Conservation (phyloP, 2,113 vertebrate species). For the Podarcis raffonei region DNA sequence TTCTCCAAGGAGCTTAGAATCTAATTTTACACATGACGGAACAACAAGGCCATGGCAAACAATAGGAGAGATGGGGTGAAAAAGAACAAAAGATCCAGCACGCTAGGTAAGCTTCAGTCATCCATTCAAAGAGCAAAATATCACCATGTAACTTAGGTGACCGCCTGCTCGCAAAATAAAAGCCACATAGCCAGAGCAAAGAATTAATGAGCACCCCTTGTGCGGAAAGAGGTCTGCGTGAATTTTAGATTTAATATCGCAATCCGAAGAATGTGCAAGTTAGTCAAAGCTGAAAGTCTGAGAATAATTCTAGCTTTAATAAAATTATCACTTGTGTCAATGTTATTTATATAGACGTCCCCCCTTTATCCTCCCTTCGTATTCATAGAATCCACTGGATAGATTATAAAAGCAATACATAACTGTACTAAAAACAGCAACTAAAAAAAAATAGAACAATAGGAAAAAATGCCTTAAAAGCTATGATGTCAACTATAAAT, state of each 20-base stretch:
- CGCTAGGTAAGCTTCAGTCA: slow-evolving; percentile 28
- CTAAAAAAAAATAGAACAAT: not conserved
- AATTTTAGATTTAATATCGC: not conserved
- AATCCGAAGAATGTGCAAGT: not conserved
- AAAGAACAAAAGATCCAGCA: slow-evolving; percentile 19
- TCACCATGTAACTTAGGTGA: slow-evolving; percentile 20
- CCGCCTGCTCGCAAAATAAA: not conserved
- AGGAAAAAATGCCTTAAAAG: not conserved
- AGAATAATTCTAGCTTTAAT: not conserved
- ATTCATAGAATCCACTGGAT: not conserved
- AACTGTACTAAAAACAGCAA: not conserved
- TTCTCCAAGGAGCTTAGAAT: slow-evolving; percentile 24
- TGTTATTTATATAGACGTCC: not conserved
- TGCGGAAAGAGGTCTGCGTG: not conserved
- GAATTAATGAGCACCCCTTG: not conserved
- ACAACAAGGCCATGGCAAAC: slow-evolving; percentile 21
- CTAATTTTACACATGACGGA: slow-evolving; percentile 40
- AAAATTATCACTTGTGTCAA: not conserved
- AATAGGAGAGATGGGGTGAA: slow-evolving; percentile 29
- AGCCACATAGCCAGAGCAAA: not conserved
- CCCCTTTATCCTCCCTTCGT: not conserved
- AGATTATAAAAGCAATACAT: not conserved
- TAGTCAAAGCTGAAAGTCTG: not conserved
- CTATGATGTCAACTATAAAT: not conserved
- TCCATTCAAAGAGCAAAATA: slow-evolving; percentile 21